A percentile compares a stretch with the other conserved stretches of the same genome.
phyloP scores from a whole-genome alignment of 2,888 invertebrate species.

The Actias luna region DNA sequence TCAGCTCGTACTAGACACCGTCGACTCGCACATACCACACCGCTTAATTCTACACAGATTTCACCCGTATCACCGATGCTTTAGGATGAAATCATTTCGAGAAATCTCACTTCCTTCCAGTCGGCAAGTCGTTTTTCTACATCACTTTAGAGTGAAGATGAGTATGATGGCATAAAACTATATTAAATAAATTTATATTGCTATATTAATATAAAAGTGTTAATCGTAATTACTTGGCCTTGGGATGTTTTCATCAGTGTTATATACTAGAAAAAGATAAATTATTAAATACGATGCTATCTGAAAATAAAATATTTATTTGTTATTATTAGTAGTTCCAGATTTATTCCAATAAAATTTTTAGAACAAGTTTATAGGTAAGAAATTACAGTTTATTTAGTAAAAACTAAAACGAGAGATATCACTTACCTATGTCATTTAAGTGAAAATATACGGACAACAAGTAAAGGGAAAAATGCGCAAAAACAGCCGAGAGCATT shows the following conservation, averaged over 20 bases:
- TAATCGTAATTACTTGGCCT: constrained; percentile 38
- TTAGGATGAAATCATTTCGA: constrained; percentile 53
- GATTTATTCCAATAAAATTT: background rate
- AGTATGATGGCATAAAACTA: constrained; percentile 73
- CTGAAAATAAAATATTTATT: background rate
- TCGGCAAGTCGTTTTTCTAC: constrained; percentile 55
- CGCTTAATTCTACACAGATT: constrained; percentile 55
- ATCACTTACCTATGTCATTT: constrained; percentile 76
- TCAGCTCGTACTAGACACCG: constrained; percentile 73
- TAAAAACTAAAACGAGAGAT: constrained; percentile 62
- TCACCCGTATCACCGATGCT: constrained; percentile 62
- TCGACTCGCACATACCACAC: constrained; percentile 58
- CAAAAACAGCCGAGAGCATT: constrained; percentile 76
- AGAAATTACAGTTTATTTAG: constrained; percentile 20
- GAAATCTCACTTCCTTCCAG: constrained; percentile 47
- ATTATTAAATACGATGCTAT: background rate
- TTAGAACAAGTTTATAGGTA: background rate
- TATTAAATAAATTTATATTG: constrained; percentile 65
- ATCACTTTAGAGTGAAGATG: constrained; percentile 68
- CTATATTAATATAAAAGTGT: constrained; percentile 52
- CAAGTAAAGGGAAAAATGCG: constrained; percentile 75
- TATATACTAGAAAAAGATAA: background rate
- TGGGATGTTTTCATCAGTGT: constrained; percentile 6
- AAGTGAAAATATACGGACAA: constrained; percentile 80
- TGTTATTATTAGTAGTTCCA: background rate